Percentiles rank a stretch among this genome's conserved stretches.
Conservation (phyloP, 2,797 vertebrate genomes). For the Echeneis naucrates region DNA sequence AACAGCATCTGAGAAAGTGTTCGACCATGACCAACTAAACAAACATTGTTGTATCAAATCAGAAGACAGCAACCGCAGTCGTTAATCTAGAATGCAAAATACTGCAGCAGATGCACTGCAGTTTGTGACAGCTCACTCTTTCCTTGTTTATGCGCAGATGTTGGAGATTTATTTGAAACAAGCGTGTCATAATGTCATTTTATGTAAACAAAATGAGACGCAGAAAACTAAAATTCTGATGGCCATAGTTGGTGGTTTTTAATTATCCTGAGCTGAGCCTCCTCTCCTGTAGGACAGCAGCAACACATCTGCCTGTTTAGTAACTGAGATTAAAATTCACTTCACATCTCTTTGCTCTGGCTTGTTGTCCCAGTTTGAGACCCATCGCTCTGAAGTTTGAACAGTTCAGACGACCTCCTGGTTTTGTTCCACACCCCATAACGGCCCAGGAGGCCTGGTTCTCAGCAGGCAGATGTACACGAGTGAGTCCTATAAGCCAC, state of each 20-base stretch:
- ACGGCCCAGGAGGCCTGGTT: constrained; percentile 21
- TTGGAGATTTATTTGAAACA: constrained; percentile 11
- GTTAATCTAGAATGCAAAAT: constrained; percentile 70
- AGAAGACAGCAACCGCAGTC: constrained; percentile 36
- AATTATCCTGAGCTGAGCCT: constrained; percentile 44
- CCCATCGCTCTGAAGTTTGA: constrained; percentile 56
- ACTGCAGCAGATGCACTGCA: constrained; percentile 45
- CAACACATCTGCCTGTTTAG: constrained; percentile 22
- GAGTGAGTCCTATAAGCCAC: constrained; percentile 41
- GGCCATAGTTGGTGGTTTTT: constrained; percentile 39
- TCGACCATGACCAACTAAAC: constrained; percentile 45
- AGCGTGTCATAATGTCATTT: constrained; percentile 1
- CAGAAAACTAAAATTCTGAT: constrained; percentile 28
- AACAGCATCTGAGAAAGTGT: constrained; percentile 43
- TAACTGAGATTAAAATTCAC: constrained; percentile 63
- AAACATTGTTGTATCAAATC: constrained; percentile 58
- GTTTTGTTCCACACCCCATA: constrained; percentile 53
- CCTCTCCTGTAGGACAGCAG: constrained; percentile 22
- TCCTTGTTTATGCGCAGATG: not conserved
- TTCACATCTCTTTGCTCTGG: constrained; percentile 66
- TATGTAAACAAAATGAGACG: constrained; percentile 1
- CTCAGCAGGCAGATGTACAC: constrained; percentile 50
- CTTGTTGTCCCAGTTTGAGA: constrained; percentile 53
- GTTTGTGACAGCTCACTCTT: constrained; percentile 30
- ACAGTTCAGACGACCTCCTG: constrained; percentile 38